Base-by-base conservation (phyloP, 1,140 invertebrate species). In the Adelges cooleyi region DNA sequence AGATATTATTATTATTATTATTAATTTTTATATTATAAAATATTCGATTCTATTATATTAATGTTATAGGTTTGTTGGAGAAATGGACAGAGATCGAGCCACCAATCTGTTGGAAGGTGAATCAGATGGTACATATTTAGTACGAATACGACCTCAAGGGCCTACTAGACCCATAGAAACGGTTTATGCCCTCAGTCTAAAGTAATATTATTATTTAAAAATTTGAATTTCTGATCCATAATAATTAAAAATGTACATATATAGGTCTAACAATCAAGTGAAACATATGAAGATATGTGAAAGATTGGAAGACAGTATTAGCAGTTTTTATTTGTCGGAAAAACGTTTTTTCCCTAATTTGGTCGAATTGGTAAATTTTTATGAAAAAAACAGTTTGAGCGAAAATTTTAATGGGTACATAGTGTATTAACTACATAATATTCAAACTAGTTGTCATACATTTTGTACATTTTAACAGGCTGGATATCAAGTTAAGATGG, bases 241-340 rank as follows among this genome's bases (percentile, higher is more conserved):
- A 18, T 53, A 29, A 18, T 17, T 27, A 1, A 29, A 18, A 18
- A 29, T 54, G 9, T 52, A 44, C 33, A 18, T 62, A 78, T 80
- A 23, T 72, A 92, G 89, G 73, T 86, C 85, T 68, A 84, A 87
- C 70, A 83, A 85, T 73, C 83, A 84, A 65, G 88, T 92, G 40
- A 93, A 94, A 74, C 93, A 96, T 75, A 96, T 97, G 82, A 86
- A 90, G 75, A 86, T 96, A 69, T 88, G 81, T 71, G 79, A 84
- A 71, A 80, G 81, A 51, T 78, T 80, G 50, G 77, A 76, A 25
- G 79, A 81, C 40, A 80, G 78, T 22, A 74, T 78, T 11, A 74
- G 78, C 67, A 77, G 82, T 44, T 92, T 86, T 75, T 95, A 84
- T 75, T 77, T 97, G 18, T 92, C 90, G 15, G 85, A 92, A 72